phyloP scores from a whole-genome alignment of 2,888 invertebrate species.

The Geotrupes spiniger region DNA sequence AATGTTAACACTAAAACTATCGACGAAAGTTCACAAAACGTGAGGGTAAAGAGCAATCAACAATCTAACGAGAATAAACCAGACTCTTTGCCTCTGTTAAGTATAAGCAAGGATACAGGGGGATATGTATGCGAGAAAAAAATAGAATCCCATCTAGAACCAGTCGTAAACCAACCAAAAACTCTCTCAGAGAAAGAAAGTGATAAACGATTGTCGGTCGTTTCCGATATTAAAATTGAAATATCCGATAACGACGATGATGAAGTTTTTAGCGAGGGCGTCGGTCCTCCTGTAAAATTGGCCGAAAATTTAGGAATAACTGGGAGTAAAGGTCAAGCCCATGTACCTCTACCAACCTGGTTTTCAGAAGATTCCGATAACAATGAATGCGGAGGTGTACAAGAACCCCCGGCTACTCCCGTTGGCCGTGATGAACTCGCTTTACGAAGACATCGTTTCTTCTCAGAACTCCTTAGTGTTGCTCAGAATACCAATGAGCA shows the following conservation, averaged over 20 bases:
- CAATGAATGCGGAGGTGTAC: conserved; percentile 54
- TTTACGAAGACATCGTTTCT: conserved; percentile 71
- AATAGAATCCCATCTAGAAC: conserved; percentile 10
- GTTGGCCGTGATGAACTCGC: conserved; percentile 77
- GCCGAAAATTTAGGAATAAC: conserved; percentile 54
- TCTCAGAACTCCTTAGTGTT: conserved; percentile 72
- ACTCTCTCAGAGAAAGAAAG: conserved; percentile 14
- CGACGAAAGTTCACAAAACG: conserved; percentile 46
- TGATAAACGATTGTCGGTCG: conserved; percentile 25
- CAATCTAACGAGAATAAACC: conserved; percentile 45
- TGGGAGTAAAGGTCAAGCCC: conserved; percentile 39
- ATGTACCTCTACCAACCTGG: conserved; percentile 50
- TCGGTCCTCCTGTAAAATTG: conserved; percentile 47
- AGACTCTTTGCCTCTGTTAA: conserved; percentile 47
- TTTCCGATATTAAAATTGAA: conserved; percentile 33
- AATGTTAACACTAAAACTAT: conserved; percentile 10
- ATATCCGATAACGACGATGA: conserved; percentile 44
- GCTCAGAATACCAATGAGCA: conserved; percentile 71
- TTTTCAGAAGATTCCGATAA: conserved; percentile 42
- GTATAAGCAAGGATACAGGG: conserved; percentile 41
- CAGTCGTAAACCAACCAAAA: conserved; percentile 27
- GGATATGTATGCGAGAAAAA: neutral
- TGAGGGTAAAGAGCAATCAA: no score
- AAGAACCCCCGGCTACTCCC: conserved; percentile 71
- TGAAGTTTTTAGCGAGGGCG: conserved; percentile 60